Evolutionary conservation across 2,888 invertebrate genomes (phyloP), one percentile per base, ranked within the genome.

Genomic region (Plebejus anna): DNA sequence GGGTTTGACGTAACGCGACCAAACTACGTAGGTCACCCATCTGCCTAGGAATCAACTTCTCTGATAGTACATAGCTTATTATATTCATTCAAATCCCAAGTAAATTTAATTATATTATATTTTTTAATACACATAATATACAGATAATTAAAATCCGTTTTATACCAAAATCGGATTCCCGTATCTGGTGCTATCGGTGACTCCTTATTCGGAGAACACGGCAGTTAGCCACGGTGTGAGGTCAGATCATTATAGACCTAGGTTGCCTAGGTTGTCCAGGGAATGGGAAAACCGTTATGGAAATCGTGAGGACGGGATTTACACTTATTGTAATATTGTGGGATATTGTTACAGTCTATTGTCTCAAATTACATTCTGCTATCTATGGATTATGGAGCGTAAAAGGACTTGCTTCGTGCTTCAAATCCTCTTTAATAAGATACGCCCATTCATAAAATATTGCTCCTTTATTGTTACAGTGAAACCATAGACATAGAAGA

Each of bases 201-300:
- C 32, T 11, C 66, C 66, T 13, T 66, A 66, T 66, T 66, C 13
- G 66, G 66, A 13, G 32, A 36, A 16, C 32, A 36, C 66, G 32
- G 66, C 66, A 66, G 66, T 66, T 66, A 32, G 66, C 32, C 13
- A 36, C 66, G 66, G 66, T 66, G 66, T 66, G 66, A 36, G 66
- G 66, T 66, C 66, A 66, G 32, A 32, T 66, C 66, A 32, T 66
- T 66, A 66, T 66, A 22, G 66, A 61, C 61, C 61, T 28, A 61
- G 28, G 61, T 61, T 61, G 57, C 22, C 6, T n/a, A 22, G 13
- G 59, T 4, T 59, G 59, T 32, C 66, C 66, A 32, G 66, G 66
- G 32, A 66, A 66, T 28, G 28, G 61, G 61, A 9, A 55, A 55
- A 36, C 61, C 22, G n/a, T 59, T 32, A 61, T 66, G 32, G 66